Percentiles rank a stretch among this genome's conserved stretches.
These are phyloP conservation scores for Pseudochirops corinnae DNA, from an alignment of 2,797 vertebrate species.

Conservation along the genomic window DNA sequence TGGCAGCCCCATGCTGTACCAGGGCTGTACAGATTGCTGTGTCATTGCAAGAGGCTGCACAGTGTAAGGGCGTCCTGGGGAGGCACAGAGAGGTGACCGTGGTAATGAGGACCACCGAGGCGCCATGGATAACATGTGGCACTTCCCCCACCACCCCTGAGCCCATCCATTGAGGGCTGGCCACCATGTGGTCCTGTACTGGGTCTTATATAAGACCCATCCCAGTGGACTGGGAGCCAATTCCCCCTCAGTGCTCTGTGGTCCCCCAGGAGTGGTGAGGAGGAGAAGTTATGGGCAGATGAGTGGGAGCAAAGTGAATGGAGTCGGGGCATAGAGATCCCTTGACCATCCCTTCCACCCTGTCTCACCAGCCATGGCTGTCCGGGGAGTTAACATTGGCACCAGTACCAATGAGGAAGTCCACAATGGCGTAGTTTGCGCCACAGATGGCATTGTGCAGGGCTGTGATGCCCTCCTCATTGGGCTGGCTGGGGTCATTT, in stretches of 20 bases:
- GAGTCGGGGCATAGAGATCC: not conserved
- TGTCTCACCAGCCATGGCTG: constrained; percentile 93
- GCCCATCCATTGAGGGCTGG: not conserved
- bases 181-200: not conserved
- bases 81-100: not conserved
- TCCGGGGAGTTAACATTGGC: constrained; percentile 93
- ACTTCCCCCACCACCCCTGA: not conserved
- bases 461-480: constrained; percentile 95
- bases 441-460: constrained; percentile 96
- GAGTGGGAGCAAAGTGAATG: not conserved
- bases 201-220: not conserved
- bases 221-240: not conserved
- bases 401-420: constrained; percentile 91
- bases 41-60: constrained; percentile 95
- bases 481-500: constrained; percentile 92
- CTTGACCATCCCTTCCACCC: not conserved
- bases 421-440: constrained; percentile 91
- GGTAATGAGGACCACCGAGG: rapidly evolving
- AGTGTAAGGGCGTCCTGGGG: constrained; percentile 93
- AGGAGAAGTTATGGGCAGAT: not conserved
- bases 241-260: too few species aligned
- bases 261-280: not conserved
- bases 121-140: rapidly evolving
- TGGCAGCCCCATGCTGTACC: constrained; percentile 92
- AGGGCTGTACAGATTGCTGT: constrained; percentile 90